A percentile compares a stretch with the other conserved stretches of the same genome.
These are phyloP conservation scores for Colius striatus DNA, from an alignment of 2,113 vertebrate species.

Conservation along the genomic window DNA sequence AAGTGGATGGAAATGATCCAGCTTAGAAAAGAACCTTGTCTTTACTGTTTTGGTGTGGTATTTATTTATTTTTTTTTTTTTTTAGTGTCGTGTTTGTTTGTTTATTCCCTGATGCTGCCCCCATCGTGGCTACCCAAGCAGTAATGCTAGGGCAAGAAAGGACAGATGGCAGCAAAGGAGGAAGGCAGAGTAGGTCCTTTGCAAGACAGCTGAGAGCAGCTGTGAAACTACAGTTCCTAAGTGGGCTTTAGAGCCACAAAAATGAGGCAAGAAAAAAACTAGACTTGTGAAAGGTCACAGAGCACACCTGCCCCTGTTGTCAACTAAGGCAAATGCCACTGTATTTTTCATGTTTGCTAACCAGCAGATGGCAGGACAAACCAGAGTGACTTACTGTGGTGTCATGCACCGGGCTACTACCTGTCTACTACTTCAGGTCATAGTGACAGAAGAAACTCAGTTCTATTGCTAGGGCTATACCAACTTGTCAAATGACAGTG, in stretches of 20 bases:
- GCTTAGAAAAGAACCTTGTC: background rate
- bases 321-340: background rate
- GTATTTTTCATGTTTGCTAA: background rate
- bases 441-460: background rate
- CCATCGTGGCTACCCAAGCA: background rate
- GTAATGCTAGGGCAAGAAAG: background rate
- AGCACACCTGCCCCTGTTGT: accelerated
- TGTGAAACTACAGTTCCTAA: background rate
- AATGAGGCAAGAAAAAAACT: background rate
- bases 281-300: background rate
- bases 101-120: background rate
- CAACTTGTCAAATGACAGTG: background rate
- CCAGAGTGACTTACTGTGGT: background rate
- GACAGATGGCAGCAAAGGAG: background rate
- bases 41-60: background rate
- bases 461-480: background rate
- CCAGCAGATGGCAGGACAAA: background rate
- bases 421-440: background rate
- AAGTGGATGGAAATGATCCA: background rate
- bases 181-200: background rate
- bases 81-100: no score
- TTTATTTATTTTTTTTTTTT: no score
- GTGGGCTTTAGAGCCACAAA: background rate
- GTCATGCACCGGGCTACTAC: background rate
- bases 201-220: background rate